Base-by-base conservation (phyloP, 2,888 invertebrate species). In the Anorthoa munda region DNA sequence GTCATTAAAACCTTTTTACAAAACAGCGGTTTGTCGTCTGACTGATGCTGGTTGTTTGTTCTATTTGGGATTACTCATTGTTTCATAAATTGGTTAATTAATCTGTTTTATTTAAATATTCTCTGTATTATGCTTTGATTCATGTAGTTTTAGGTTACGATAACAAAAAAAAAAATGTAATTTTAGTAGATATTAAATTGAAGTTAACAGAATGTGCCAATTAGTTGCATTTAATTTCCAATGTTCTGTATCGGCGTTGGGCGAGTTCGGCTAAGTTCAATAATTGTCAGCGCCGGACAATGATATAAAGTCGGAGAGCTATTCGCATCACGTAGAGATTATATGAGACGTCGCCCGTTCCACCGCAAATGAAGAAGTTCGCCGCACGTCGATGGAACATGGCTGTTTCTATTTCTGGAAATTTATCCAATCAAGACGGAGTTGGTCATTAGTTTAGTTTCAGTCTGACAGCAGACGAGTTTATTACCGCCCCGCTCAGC, bases 311-410 rank as follows among this genome's bases (percentile, higher is more conserved):
- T 75, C 77, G 71, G 69, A 66, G 69, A 45, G 66, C 76, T 76
- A 95, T 93, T 93, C 93, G 67, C 73, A 86, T 91, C 95, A 95
- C 95, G 94, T 93, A 88, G 88, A 81, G 84, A 80, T 90, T 92
- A 92, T 94, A 94, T 92, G 93, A 93, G 93, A 92, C 93, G 90
- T 91, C 87, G 90, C 88, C 88, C 87, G 90, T 89, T 88, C 87
- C 87, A 87, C 91, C 89, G 84, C 90, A 92, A 93, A 93, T 93
- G 92, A 93, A 93, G 89, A 91, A 90, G 73, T 86, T 87, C 58
- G 85, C 58, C 76, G 72, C 85, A 84, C 85, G 81, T 73, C 77
- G 72, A 77, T 77, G 72, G 79, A 82, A 85, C 87, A 83, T 73
- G 75, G 66, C 81, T 83, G 84, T 89, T 88, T 89, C 88, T 90